Evolutionary conservation across 2,888 invertebrate species (phyloP).

Genomic region (Hedychridium roseum): DNA sequence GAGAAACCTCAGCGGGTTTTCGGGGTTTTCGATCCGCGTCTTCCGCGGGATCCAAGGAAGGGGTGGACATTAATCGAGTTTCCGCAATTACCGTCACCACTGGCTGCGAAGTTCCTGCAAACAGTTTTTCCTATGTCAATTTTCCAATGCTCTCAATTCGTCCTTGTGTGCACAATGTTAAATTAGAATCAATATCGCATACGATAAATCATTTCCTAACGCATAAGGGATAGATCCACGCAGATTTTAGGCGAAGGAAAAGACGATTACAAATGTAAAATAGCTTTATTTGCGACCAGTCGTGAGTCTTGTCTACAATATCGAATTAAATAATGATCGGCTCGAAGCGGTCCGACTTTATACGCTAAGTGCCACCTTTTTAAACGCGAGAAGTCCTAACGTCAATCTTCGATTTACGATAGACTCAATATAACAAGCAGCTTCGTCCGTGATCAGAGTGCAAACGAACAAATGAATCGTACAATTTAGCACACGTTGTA

Average conservation of each 20-base stretch:
- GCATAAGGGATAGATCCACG: background rate
- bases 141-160: background rate
- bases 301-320: constrained; percentile 51
- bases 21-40: constrained; percentile 6
- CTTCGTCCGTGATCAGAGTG: constrained; percentile 10
- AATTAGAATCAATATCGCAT: too few relatives aligned
- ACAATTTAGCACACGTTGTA: constrained; percentile 16
- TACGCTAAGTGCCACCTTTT: too few relatives aligned
- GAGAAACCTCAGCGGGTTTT: background rate
- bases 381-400: too few relatives aligned
- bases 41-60: constrained; percentile 14
- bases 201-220: too few relatives aligned
- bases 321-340: constrained; percentile 37
- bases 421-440: too few relatives aligned
- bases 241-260: constrained; percentile 27
- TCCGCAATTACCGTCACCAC: constrained; percentile 45
- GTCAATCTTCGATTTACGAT: too few relatives aligned
- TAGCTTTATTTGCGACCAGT: constrained; percentile 57
- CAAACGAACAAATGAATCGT: constrained; percentile 8
- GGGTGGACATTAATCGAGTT: constrained; percentile 34
- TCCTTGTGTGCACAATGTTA: background rate
- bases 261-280: constrained; percentile 58
- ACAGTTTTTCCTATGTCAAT: constrained; percentile 18
- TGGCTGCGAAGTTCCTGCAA: constrained; percentile 45
- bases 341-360: constrained; percentile 24